Evolutionary conservation across 2,113 vertebrate genomes (phyloP).

Genomic region (Oxyura jamaicensis): DNA sequence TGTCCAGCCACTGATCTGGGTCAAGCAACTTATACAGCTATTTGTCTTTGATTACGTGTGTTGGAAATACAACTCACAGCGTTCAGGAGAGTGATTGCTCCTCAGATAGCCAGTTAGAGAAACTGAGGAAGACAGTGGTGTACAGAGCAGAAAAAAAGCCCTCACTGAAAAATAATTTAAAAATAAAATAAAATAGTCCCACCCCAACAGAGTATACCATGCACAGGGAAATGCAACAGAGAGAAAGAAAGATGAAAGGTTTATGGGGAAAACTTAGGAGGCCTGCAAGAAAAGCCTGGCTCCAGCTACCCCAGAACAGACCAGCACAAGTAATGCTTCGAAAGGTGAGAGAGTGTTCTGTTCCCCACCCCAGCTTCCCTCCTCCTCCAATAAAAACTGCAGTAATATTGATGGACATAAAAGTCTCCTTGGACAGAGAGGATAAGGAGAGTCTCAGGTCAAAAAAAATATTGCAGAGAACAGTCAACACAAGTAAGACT

Average conservation of each 20-base stretch:
- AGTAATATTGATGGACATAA: neutral
- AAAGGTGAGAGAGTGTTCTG: neutral
- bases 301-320: neutral
- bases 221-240: neutral
- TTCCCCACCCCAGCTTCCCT: neutral
- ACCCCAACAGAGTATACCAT: fast-evolving
- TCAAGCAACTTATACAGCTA: neutral
- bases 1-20: neutral
- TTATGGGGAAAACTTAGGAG: neutral
- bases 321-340: neutral
- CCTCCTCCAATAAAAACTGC: neutral
- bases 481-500: neutral
- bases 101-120: neutral
- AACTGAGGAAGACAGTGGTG: neutral
- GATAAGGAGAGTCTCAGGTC: neutral
- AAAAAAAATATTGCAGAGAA: neutral
- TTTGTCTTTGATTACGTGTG: neutral
- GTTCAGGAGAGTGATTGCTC: neutral
- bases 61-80: neutral
- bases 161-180: neutral
- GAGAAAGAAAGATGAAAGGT: neutral
- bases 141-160: too few species aligned
- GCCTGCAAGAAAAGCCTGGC: neutral
- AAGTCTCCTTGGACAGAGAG: neutral
- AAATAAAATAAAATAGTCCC: neutral